Conservation (phyloP, 2,888 invertebrate species). For the Lasioglossum calceatum region DNA sequence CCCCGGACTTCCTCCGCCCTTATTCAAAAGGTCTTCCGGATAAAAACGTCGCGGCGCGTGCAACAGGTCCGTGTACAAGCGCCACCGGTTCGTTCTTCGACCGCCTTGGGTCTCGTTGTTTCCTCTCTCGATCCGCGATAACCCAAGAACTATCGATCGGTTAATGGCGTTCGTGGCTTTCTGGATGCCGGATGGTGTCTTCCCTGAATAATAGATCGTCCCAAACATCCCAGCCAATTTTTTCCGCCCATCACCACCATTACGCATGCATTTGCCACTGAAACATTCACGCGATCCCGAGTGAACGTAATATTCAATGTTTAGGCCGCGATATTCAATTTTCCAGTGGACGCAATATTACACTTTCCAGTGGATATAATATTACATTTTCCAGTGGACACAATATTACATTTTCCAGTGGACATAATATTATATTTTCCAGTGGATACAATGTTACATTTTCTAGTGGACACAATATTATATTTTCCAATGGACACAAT, state of each 20-base stretch:
- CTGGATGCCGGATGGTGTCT: not conserved
- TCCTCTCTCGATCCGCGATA: slow-evolving; percentile 17
- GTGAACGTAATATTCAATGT: not conserved
- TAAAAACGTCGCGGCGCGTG: slow-evolving; percentile 59
- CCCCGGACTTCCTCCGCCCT: slow-evolving; percentile 32
- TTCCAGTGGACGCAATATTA: not conserved
- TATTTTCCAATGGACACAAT: too few relatives aligned
- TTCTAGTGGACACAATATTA: too few relatives aligned
- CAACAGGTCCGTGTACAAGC: slow-evolving; percentile 60
- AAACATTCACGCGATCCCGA: not conserved
- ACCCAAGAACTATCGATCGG: slow-evolving; percentile 8
- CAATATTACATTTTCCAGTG: too few relatives aligned
- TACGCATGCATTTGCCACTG: not conserved
- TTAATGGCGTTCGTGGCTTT: not conserved
- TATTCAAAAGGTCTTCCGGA: slow-evolving; percentile 53
- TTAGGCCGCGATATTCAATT: not conserved
- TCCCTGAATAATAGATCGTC: not conserved
- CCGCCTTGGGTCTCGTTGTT: slow-evolving; percentile 1
- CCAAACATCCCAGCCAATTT: not conserved
- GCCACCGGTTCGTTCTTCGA: not conserved
- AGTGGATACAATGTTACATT: too few relatives aligned
- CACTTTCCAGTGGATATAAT: not conserved
- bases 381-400: not conserved
- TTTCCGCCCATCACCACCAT: not conserved
- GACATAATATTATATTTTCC: too few relatives aligned